Evolutionary conservation across 53 echinoderm and acorn worm genomes (phyloP).

Genomic region (Actinopyga echinites): DNA sequence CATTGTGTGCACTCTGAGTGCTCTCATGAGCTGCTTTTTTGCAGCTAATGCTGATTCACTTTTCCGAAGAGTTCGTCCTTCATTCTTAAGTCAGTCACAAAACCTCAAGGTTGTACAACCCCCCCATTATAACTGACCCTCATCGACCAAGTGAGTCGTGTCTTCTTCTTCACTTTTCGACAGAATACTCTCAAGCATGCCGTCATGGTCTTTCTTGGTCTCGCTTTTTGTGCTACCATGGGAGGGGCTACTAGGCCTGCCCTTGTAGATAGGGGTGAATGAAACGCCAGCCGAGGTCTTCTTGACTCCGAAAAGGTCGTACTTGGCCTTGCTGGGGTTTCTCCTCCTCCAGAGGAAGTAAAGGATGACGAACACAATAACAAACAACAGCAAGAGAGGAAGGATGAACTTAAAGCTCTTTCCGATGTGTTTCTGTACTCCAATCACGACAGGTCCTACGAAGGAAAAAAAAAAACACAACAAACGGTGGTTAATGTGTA

Average conservation of each 20-base stretch:
- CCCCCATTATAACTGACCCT: constrained; percentile 25
- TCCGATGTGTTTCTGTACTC: not conserved
- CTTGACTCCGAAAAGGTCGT: constrained; percentile 14
- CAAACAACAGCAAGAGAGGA: constrained; percentile 56
- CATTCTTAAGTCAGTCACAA: not conserved
- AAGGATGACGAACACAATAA: constrained; percentile 27
- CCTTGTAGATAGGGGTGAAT: constrained; percentile 26
- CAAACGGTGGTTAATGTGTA: no score
- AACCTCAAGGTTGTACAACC: not conserved
- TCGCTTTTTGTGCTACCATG: constrained; percentile 46
- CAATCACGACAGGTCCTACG: not conserved
- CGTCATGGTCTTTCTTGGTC: constrained; percentile 54
- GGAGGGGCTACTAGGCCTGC: not conserved
- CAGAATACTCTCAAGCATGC: constrained; percentile 16
- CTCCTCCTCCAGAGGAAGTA: constrained; percentile 46
- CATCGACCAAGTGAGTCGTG: not conserved
- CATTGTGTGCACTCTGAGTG: no score
- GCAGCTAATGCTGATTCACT: no score
- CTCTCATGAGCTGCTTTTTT: no score
- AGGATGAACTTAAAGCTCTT: constrained; percentile 46
- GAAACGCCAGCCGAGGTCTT: not conserved
- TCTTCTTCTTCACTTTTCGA: not conserved
- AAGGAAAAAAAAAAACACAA: not conserved
- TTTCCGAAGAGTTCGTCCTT: no score
- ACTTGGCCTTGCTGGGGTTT: constrained; percentile 24